Evolutionary conservation across 2,888 invertebrate genomes (phyloP), one percentile per base, ranked within the genome.

Genomic region (Agapostemon virescens): DNA sequence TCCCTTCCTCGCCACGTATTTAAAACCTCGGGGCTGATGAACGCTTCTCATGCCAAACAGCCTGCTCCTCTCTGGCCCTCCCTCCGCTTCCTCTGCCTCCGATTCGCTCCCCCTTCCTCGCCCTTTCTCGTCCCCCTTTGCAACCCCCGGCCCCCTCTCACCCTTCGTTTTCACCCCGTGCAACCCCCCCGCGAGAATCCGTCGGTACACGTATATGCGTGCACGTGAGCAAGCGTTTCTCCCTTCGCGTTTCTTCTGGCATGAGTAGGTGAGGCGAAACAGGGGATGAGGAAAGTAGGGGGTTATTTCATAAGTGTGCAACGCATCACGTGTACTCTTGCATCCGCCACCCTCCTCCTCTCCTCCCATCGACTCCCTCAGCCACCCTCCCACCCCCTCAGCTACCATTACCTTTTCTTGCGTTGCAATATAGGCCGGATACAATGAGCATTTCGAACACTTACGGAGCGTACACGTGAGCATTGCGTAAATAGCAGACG

Each of bases 11-110:
- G 89, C 85, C 89, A 91, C 92, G 92, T 92, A 92, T 92, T 92
- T 92, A 92, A 92, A 92, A 92, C 92, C 92, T 92, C 92, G 92
- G 90, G 92, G 92, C 92, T 92, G 92, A 92, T 92, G 92, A 92
- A 92, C 92, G 92, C 90, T 90, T 91, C 91, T 91, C 92, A 91
- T 92, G 90, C 91, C 92, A 91, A 90, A 90, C 91, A 90, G 86
- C 87, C 88, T 87, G 83, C 84, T 81, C 86, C 85, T 85, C 86
- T 82, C 82, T 71, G 79, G 52, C 69, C 77, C 76, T 75, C 82
- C 82, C 75, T 79, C 84, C 85, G 81, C 83, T 85, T 85, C 84
- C 86, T 82, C 84, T 82, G 83, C 86, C 84, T 78, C 82, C 82
- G 82, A 87, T 87, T 84, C 82, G 81, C 79, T 70, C 86, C 85